phyloP scores from a whole-genome alignment of 2,888 invertebrate genomes.

The Amorpha juglandis region DNA sequence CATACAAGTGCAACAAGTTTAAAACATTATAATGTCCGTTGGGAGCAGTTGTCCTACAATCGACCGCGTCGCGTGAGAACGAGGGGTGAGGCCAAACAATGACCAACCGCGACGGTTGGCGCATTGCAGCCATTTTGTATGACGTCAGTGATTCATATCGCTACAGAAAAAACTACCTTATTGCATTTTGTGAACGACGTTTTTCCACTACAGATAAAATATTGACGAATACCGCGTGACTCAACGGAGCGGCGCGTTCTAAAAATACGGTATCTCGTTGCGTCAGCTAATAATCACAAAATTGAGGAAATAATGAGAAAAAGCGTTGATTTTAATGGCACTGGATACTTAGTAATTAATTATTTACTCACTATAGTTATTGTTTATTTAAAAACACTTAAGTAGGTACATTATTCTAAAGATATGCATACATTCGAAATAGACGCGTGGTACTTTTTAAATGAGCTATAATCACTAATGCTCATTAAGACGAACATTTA shows the following conservation, averaged over 20 bases:
- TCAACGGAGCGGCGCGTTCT: constrained; percentile 23
- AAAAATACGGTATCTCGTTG: constrained; percentile 11
- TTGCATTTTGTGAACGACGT: too few relatives aligned
- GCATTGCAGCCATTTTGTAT: constrained; percentile 32
- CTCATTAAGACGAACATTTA: background rate
- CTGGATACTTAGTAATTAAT: too few relatives aligned
- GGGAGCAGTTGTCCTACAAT: constrained; percentile 43
- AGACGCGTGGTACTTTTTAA: background rate
- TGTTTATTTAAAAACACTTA: background rate
- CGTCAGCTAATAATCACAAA: constrained; percentile 5
- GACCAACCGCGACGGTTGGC: constrained; percentile 34
- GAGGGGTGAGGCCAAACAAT: constrained; percentile 44
- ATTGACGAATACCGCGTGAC: constrained; percentile 13
- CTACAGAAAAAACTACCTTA: constrained; percentile 4
- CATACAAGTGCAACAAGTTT: constrained; percentile 25
- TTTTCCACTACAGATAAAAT: background rate
- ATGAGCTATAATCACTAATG: background rate
- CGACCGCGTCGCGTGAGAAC: constrained; percentile 38
- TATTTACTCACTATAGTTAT: too few relatives aligned
- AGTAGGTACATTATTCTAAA: background rate
- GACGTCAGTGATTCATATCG: background rate
- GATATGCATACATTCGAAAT: background rate
- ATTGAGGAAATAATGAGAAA: background rate
- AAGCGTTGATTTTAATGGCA: too few relatives aligned
- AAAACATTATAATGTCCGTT: constrained; percentile 39